Evolutionary conservation across 2,888 invertebrate species (phyloP), one percentile per base, ranked within the genome.

Genomic region (Agrotis puta): DNA sequence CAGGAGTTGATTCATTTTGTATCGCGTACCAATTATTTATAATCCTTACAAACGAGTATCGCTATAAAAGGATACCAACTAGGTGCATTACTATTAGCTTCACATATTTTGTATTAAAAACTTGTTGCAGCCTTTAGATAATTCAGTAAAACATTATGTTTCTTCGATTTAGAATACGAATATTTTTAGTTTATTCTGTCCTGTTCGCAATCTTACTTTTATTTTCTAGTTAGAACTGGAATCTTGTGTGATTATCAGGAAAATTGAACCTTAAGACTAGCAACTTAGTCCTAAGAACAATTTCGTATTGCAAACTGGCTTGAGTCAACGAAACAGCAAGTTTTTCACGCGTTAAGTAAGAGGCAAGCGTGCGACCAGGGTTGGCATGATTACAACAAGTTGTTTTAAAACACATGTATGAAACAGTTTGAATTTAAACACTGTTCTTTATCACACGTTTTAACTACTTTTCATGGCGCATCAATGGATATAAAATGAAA

Each of bases 281-380:
- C 51, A 45, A 64, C 47, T 81, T 77, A 82, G 79, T 74, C 76
- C 82, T 82, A 76, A 59, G 81, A 79, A 81, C 77, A 85, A 86
- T 88, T 88, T 85, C 58, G 81, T 85, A 85, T 85, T 81, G 82
- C 85, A 84, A 88, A 85, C 84, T 77, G 45, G 85, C 81, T 87
- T 77, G 76, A 82, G 78, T 81, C 82, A 83, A 85, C 81, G 83
- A 88, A 87, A 88, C 80, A 79, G 85, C 91, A 87, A 92, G 90
- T 93, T 93, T 93, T 93, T 92, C 88, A 86, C 83, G 82, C 82
- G 78, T 88, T 89, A 86, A 88, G 91, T 87, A 89, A 91, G 87
- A 85, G 77, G 71, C 83, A 80, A 83, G 84, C 77, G 79, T 70
- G 85, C 86, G 84, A n/a, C n/a, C n/a, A n/a, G n/a, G n/a, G n/a